phyloP scores from a whole-genome alignment of 1,140 invertebrate genomes.

The Agrypnia vestita region DNA sequence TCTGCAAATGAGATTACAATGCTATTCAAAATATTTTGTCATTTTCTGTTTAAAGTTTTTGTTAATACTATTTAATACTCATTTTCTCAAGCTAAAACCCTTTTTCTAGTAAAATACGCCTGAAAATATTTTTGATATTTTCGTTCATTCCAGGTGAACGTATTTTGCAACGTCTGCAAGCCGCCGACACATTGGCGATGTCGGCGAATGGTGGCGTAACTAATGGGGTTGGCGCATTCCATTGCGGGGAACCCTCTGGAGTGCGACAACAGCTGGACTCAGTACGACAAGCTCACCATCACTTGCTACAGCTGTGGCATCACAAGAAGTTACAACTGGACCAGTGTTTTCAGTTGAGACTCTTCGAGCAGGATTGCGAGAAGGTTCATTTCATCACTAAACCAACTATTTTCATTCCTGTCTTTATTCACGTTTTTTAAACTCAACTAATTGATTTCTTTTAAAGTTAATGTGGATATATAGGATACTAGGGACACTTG shows the following conservation, averaged over 20 bases:
- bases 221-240: conserved; percentile 67
- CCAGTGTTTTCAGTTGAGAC: conserved; percentile 94
- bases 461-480: too few species aligned
- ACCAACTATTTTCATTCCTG: too few species aligned
- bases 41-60: too few species aligned
- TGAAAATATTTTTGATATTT: background rate
- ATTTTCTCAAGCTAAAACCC: too few species aligned
- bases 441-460: too few species aligned
- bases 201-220: conserved; percentile 68
- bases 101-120: too few species aligned
- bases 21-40: too few species aligned
- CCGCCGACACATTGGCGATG: conserved; percentile 68
- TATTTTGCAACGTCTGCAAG: conserved; percentile 70
- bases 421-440: too few species aligned
- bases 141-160: conserved; percentile 69
- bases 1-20: too few species aligned
- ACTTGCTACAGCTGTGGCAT: conserved; percentile 94
- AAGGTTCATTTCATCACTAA: conserved; percentile 76
- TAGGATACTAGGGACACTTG: too few species aligned
- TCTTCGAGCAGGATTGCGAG: conserved; percentile 98
- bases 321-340: conserved; percentile 94
- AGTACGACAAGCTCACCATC: conserved; percentile 87
- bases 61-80: too few species aligned
- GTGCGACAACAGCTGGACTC: conserved; percentile 69
- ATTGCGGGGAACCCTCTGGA: conserved; percentile 68